Conservation (phyloP, 2,797 vertebrate genomes). For the Rhadinocentrus ornatus region DNA sequence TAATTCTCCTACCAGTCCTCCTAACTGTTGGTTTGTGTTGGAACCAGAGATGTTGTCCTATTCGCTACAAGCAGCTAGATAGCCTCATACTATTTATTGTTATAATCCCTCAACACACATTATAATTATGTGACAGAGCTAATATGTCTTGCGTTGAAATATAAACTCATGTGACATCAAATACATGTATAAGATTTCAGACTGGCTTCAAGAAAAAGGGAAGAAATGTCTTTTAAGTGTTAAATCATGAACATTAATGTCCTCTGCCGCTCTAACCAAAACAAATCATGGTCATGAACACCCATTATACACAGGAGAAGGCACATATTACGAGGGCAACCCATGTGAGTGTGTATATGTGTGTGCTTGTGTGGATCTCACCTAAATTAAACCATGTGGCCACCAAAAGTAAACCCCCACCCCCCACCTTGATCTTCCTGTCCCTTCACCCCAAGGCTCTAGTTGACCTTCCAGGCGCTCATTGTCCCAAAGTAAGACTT, state of each 20-base stretch:
- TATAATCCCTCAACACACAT: conserved; percentile 72
- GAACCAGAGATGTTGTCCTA: conserved; percentile 68
- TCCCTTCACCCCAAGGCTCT: conserved; percentile 67
- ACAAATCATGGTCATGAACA: conserved; percentile 48
- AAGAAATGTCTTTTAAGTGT: conserved; percentile 67
- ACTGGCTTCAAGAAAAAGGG: conserved; percentile 27
- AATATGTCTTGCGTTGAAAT: conserved; percentile 51
- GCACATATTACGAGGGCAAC: conserved; percentile 29
- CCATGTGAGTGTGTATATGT: conserved; percentile 9
- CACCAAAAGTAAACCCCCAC: conserved; percentile 60
- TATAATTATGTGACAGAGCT: conserved; percentile 71
- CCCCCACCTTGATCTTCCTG: conserved; percentile 66
- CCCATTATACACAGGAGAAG: conserved; percentile 22
- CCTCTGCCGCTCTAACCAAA: conserved; percentile 50
- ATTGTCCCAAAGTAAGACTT: conserved; percentile 84
- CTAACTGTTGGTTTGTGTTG: conserved; percentile 63
- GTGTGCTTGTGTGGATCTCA: conserved; percentile 35
- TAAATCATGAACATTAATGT: conserved; percentile 59
- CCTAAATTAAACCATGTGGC: conserved; percentile 78
- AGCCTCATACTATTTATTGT: conserved; percentile 70
- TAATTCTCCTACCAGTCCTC: conserved; percentile 26
- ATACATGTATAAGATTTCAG: conserved; percentile 58
- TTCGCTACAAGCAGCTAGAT: conserved; percentile 54
- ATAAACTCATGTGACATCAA: conserved; percentile 68
- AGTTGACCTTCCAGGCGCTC: conserved; percentile 79